Evolutionary conservation across 2,113 vertebrate genomes (phyloP).

Genomic region (Euleptes europaea): DNA sequence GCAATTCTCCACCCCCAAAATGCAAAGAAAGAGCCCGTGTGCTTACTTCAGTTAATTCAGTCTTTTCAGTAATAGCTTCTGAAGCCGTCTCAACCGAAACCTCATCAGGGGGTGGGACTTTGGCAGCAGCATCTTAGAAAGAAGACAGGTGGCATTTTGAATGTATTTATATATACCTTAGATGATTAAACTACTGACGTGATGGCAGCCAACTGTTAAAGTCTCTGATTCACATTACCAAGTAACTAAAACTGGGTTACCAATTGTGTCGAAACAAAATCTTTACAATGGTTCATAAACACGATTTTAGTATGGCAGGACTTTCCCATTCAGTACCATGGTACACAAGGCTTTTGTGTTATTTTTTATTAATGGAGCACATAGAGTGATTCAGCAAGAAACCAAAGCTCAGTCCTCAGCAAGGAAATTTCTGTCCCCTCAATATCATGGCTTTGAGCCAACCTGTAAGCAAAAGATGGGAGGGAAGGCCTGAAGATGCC

Average conservation of each 20-base stretch:
- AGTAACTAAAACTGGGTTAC: not conserved
- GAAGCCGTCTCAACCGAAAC: slow-evolving; percentile 52
- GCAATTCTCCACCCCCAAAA: no score
- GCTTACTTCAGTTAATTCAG: slow-evolving; percentile 48
- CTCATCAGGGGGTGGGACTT: slow-evolving; percentile 58
- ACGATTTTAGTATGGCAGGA: not conserved
- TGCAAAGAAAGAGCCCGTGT: slow-evolving; percentile 47
- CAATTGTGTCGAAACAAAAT: not conserved
- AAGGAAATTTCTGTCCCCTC: not conserved
- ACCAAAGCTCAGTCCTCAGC: not conserved
- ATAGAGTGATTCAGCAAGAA: not conserved
- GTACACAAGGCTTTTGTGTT: not conserved
- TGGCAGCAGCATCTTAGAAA: slow-evolving; percentile 67
- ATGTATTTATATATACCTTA: not conserved
- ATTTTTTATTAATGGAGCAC: not conserved
- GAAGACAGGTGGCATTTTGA: not conserved
- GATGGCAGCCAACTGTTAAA: not conserved
- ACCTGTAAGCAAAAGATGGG: not conserved
- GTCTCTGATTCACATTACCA: not conserved
- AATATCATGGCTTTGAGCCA: not conserved
- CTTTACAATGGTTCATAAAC: not conserved
- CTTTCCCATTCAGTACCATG: not conserved
- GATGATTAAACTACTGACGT: not conserved
- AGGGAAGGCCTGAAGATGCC: not conserved
- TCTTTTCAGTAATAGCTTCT: not conserved